A percentile compares a stretch with the other conserved stretches of the same genome.
phyloP scores from a whole-genome alignment of 2,888 invertebrate species.

The Ichneumoninae sp. region DNA sequence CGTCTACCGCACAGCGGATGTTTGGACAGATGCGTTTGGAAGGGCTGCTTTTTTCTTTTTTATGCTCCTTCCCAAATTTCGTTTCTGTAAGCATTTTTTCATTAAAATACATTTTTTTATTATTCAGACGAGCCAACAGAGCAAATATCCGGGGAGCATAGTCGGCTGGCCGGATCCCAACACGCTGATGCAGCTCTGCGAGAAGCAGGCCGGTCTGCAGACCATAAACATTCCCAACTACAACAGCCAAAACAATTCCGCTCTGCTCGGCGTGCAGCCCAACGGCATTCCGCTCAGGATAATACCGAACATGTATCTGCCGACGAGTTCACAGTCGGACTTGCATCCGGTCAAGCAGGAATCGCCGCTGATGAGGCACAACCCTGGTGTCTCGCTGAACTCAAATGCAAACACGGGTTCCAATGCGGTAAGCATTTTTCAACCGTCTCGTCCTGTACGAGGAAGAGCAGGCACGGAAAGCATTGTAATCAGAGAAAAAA shows the following conservation, averaged over 20 bases:
- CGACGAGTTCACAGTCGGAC: conserved; percentile 76
- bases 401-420: conserved; percentile 41
- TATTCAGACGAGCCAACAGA: conserved; percentile 76
- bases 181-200: conserved; percentile 79
- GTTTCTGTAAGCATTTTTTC: not conserved
- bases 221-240: conserved; percentile 81
- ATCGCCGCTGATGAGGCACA: conserved; percentile 69
- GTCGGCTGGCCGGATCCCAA: conserved; percentile 81
- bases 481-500: not conserved
- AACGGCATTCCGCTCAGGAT: conserved; percentile 79
- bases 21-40: no score
- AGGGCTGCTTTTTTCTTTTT: no score
- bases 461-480: not conserved
- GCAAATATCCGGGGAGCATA: conserved; percentile 79
- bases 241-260: conserved; percentile 80
- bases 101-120: not conserved
- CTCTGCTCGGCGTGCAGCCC: conserved; percentile 77
- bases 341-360: conserved; percentile 64
- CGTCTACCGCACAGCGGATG: no score
- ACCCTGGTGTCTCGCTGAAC: conserved; percentile 64
- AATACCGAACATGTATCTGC: conserved; percentile 79
- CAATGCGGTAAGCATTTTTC: conserved; percentile 52
- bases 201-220: conserved; percentile 81
- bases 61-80: no score
- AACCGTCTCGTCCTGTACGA: not conserved